Evolutionary conservation across 2,113 vertebrate genomes (phyloP).

Genomic region (Hypocryptadius cinnamomeus): DNA sequence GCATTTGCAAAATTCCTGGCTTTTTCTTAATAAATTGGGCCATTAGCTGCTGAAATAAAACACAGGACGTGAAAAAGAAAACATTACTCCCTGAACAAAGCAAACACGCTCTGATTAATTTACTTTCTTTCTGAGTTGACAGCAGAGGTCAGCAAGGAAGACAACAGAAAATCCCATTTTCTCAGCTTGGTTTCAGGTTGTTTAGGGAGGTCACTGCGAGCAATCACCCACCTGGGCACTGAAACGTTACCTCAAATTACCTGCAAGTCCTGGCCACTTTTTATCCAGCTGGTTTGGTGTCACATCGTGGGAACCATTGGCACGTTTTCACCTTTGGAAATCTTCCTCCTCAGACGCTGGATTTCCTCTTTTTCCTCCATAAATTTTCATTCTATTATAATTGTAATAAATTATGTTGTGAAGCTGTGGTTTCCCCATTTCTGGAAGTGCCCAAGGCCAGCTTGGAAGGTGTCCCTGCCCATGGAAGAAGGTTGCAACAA

Average conservation of each 20-base stretch:
- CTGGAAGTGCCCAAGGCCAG: neutral
- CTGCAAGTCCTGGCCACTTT: neutral
- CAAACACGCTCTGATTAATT: neutral
- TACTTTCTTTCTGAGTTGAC: neutral
- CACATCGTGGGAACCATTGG: neutral
- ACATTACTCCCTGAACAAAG: neutral
- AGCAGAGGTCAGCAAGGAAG: neutral
- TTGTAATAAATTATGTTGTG: neutral
- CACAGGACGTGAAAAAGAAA: neutral
- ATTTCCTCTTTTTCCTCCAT: neutral
- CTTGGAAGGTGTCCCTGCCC: neutral
- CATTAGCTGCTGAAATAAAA: neutral
- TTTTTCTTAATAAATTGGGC: neutral
- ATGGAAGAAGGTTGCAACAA: neutral
- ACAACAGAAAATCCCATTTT: slow-evolving; percentile 4
- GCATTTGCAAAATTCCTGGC: neutral
- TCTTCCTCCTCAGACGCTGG: neutral
- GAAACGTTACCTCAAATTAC: slow-evolving; percentile 8
- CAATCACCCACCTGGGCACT: neutral
- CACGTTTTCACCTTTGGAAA: neutral
- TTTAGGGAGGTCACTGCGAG: neutral
- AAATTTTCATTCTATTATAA: neutral
- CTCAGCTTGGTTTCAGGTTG: neutral
- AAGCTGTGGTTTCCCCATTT: neutral
- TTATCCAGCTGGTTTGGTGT: neutral